A percentile compares a stretch with the other conserved stretches of the same genome.
These are phyloP conservation scores for Xenops minutus DNA, from an alignment of 2,797 vertebrate species.

Conservation along the genomic window DNA sequence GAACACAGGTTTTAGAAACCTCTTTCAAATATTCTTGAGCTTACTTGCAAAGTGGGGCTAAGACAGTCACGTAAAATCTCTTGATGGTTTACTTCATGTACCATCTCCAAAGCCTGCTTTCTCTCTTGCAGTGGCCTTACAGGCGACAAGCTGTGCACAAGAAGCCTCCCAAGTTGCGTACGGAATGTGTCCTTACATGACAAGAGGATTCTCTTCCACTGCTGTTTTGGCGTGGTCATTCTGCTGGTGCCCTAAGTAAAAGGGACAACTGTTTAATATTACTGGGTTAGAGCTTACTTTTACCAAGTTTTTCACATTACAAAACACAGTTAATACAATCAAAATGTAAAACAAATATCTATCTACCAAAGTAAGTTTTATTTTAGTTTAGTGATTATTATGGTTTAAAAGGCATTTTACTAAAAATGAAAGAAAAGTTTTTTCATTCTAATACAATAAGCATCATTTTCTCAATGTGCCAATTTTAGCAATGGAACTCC, in stretches of 20 bases:
- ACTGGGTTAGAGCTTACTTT: neutral
- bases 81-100: constrained; percentile 83
- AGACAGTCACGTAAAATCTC: constrained; percentile 94
- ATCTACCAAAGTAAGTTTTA: neutral
- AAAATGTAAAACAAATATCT: neutral
- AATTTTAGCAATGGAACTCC: neutral
- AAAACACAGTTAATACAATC: neutral
- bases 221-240: constrained; percentile 82
- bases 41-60: constrained; percentile 89
- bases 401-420: neutral
- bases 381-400: neutral
- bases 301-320: neutral
- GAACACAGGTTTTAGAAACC: neutral
- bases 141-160: constrained; percentile 89
- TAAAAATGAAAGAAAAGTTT: neutral
- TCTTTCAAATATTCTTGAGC: neutral
- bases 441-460: neutral
- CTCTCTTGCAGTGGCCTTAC: constrained; percentile 80
- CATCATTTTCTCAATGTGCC: neutral
- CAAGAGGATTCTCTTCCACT: constrained; percentile 90
- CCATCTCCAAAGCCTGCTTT: constrained; percentile 86
- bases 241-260: constrained; percentile 74
- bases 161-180: constrained; percentile 89
- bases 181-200: constrained; percentile 92
- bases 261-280: neutral